Evolutionary conservation across 2,113 vertebrate species (phyloP).

Genomic region (Ploceus nigricollis): DNA sequence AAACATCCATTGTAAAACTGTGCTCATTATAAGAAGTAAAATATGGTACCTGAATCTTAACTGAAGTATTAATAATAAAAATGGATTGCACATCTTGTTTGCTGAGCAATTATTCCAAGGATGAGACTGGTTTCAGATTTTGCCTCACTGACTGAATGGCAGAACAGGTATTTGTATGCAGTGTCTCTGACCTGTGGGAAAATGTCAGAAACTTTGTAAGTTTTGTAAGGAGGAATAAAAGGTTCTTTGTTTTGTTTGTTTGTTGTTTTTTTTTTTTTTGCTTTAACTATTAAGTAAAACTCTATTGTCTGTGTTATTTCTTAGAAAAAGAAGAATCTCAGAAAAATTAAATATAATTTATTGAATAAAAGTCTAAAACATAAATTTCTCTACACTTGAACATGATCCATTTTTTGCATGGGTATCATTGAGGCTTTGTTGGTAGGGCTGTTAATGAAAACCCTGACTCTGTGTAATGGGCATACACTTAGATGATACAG

Average conservation of each 20-base stretch:
- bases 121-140: constrained; percentile 47
- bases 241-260: not conserved
- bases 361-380: not conserved
- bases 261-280: not conserved
- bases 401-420: not conserved
- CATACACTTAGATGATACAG: not conserved
- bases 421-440: not conserved
- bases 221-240: not conserved
- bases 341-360: not conserved
- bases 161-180: constrained; percentile 36
- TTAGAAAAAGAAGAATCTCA: not conserved
- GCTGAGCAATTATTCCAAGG: constrained; percentile 54
- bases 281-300: not conserved
- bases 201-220: constrained; percentile 9
- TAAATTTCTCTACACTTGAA: not conserved
- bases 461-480: not conserved
- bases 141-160: constrained; percentile 30
- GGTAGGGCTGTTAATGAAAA: not conserved
- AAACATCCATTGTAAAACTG: constrained; percentile 42
- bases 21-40: constrained; percentile 59
- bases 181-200: constrained; percentile 42
- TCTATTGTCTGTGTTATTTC: not conserved
- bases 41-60: constrained; percentile 52
- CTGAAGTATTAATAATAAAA: constrained; percentile 69
- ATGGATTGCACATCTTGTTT: constrained; percentile 60